Base-by-base conservation (phyloP, 2,888 invertebrate species). In the Eupeodes luniger region DNA sequence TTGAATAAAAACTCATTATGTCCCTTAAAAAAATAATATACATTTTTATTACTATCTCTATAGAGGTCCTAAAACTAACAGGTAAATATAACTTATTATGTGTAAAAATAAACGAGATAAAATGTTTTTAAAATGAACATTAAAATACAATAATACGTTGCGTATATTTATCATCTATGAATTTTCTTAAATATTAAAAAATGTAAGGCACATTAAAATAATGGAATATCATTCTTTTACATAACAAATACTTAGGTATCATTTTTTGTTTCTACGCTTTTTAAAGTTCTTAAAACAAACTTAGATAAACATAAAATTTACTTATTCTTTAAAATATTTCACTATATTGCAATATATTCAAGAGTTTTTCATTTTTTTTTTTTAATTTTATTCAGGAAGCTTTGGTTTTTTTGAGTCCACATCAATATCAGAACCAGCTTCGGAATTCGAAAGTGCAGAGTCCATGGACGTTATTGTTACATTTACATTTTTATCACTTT, bases 381-480 rank as follows among this genome's bases (percentile, higher is more conserved):
- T 59, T 19, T 27, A 57, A 9, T 27, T 57, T 57, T 88, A 88
- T 57, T 88, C 85, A 44, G 88, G 81, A 74, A 88, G 88, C 44
- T 88, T 85, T 72, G 81, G 62, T 19, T 88, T 88, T 27, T 88
- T 88, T 16, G 81, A 89, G 47, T 91, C 91, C 62, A 91, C 82
- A 83, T 91, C 91, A 9, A 91, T 90, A 62, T 94, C 94, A 2
- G 94, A 94, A 81, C 93, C 93, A 89, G 93, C 93, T 76, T 94
- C 94, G 4, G 94, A 94, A 89, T 93, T 93, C 4, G 93, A 93
- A 53, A 93, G 84, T 0, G 93, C 93, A 74, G 94, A 94, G 85
- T 94, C 94, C 93, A 94, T 93, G 5, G 94, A 94, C 16, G 93
- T 93, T 19, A 93, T 91, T 3, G 94, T 93, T 88, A 92, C 91